Conservation (phyloP, 2,888 invertebrate species). For the Nycteola revayana region DNA sequence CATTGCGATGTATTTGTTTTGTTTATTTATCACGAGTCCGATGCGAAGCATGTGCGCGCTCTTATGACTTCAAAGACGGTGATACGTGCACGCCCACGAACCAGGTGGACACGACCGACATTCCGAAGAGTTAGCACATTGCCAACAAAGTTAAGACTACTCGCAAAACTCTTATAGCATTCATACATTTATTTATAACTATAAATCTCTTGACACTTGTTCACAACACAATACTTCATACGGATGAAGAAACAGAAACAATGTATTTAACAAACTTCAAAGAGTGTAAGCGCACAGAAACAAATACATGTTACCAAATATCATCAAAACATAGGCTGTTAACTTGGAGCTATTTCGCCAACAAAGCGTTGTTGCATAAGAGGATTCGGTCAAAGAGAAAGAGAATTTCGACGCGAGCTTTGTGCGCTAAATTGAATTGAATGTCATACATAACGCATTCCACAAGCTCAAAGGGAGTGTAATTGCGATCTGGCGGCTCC, state of each 20-base stretch:
- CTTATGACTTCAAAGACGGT: constrained; percentile 51
- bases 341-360: constrained; percentile 54
- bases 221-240: constrained; percentile 1
- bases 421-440: constrained; percentile 76
- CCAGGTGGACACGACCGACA: constrained; percentile 66
- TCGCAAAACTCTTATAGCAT: constrained; percentile 37
- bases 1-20: constrained; percentile 37
- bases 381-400: constrained; percentile 69
- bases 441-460: constrained; percentile 76
- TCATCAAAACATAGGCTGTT: constrained; percentile 40
- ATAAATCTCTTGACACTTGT: background rate
- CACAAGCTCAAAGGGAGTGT: constrained; percentile 75
- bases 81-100: constrained; percentile 52
- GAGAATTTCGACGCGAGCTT: constrained; percentile 70
- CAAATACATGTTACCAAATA: constrained; percentile 21
- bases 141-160: constrained; percentile 55
- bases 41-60: constrained; percentile 37
- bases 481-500: constrained; percentile 75
- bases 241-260: no score
- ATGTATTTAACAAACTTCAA: no score
- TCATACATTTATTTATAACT: no score
- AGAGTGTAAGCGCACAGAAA: no score
- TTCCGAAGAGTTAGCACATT: constrained; percentile 48
- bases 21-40: constrained; percentile 39
- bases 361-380: constrained; percentile 65